Base-by-base conservation (phyloP, 1,140 invertebrate genomes). In the Papilio machaon region DNA sequence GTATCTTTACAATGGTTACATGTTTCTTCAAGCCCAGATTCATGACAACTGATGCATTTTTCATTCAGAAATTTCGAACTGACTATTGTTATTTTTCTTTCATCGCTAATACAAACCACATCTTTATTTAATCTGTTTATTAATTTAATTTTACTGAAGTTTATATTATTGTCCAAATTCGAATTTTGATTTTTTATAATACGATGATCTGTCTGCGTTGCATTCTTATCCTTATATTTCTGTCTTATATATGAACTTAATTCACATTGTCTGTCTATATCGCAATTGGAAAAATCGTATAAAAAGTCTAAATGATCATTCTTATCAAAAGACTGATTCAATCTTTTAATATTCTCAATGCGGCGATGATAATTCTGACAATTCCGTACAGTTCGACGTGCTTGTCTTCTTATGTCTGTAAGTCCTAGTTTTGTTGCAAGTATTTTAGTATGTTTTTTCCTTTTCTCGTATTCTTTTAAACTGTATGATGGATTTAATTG, bases 351-450 rank as follows among this genome's bases (percentile, higher is more conserved):
- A 30, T 64, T 64, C 30, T 64, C 60, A 64, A 13, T 9, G 4
- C 60, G 60, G 0, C 60, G 23, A 13, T 64, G 23, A 30, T 64
- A 64, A 64, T 30, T 64, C 19, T 35, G 30, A 30, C 64, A 13
- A 35, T 35, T 67, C 11, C 64, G 64, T 15, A 67, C 23, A 67
- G 64, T 6, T 2, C 30, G 64, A 35, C 30, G 30, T 15, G 64
- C 30, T 64, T 30, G 17, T 10, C 19, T 49, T 49, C 38, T 49
- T 19, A 75, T n/a, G 23, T 54, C 19, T 9, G 74, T 76, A 13
- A 49, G 74, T 2, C 74, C 74, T 10, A 76, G 23, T 76, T 52
- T 76, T 30, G 74, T 47, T 46, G 46, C 74, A 8, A 75, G 73
- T 10, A 49, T 76, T 76, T 76, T 76, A 7, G 46, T 8, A 15